Evolutionary conservation across 1,140 invertebrate species (phyloP), one percentile per base, ranked within the genome.

Genomic region (Cepaea nemoralis): DNA sequence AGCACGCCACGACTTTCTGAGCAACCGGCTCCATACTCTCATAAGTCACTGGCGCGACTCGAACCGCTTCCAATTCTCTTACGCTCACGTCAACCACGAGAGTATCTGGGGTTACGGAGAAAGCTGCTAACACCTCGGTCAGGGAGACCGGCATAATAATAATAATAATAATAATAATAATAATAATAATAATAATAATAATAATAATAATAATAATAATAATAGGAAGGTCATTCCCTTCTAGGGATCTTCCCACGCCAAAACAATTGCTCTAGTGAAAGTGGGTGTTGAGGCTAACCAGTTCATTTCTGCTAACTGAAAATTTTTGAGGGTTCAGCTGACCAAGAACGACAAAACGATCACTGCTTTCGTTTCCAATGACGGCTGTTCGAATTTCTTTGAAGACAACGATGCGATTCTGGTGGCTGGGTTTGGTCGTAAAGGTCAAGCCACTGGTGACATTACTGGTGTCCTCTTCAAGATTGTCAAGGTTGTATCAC

Each of bases 191-290:
- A n/a, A n/a, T n/a, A n/a, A n/a, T n/a, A n/a, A n/a, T n/a, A n/a
- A n/a, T n/a, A n/a, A n/a, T n/a, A n/a, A n/a, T n/a, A n/a, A n/a
- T n/a, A n/a, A n/a, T n/a, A n/a, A n/a, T n/a, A n/a, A n/a, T n/a
- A n/a, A n/a, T n/a, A 99, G 98, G 98, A 99, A 99, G 95, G 97
- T 98, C 86, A 99, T 99, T 94, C 98, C 99, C 89, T 99, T 99
- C 92, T 98, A 97, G 92, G 99, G 99, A 90, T 98, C 99, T 89
- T 99, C 98, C 86, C 98, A 99, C 92, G 98, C 99, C 77, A 99
- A 99, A 92, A 98, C 98, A 92, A 99, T 99, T 93, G 99, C 99
- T 84, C 94, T 99, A 79, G 98, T 99, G 94, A 99, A 99, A 96
- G 97, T 99, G 97, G 99, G 99, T 90, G 98, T 99, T 90, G 99